These are phyloP conservation scores for Peribatodes rhomboidaria DNA, from an alignment of 2,888 invertebrate species.

Conservation along the genomic window DNA sequence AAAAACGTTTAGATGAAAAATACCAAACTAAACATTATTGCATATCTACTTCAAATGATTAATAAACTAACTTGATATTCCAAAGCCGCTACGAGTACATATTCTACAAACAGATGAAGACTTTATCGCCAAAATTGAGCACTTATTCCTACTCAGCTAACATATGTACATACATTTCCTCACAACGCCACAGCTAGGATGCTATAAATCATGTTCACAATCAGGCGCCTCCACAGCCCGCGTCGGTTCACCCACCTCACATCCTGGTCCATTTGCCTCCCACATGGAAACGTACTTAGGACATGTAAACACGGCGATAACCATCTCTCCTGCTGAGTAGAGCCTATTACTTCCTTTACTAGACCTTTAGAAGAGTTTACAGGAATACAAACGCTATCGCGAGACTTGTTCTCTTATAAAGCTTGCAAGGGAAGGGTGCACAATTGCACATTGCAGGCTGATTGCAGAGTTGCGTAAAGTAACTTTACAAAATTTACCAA, in stretches of 20 bases:
- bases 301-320: slow-evolving; percentile 40
- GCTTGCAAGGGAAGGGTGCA: slow-evolving; percentile 1
- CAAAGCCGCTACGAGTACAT: no score
- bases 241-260: slow-evolving; percentile 54
- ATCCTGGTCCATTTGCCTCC: slow-evolving; percentile 64
- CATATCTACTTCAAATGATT: no score
- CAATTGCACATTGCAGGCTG: background rate
- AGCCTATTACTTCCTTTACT: slow-evolving; percentile 43
- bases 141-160: no score
- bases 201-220: slow-evolving; percentile 21
- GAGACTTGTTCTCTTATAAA: background rate
- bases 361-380: slow-evolving; percentile 17
- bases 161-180: background rate
- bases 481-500: background rate
- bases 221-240: slow-evolving; percentile 55
- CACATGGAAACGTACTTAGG: slow-evolving; percentile 53
- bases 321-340: slow-evolving; percentile 42
- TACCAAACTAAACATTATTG: no score
- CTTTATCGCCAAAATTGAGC: no score
- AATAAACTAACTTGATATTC: no score
- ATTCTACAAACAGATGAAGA: no score
- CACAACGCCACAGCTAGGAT: background rate
- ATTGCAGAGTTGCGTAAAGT: background rate
- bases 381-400: slow-evolving; percentile 21
- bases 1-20: no score